Percentiles rank a stretch among this genome's conserved stretches.
Evolutionary conservation across 1,140 invertebrate species (phyloP).

Genomic region (Augochlora pura): DNA sequence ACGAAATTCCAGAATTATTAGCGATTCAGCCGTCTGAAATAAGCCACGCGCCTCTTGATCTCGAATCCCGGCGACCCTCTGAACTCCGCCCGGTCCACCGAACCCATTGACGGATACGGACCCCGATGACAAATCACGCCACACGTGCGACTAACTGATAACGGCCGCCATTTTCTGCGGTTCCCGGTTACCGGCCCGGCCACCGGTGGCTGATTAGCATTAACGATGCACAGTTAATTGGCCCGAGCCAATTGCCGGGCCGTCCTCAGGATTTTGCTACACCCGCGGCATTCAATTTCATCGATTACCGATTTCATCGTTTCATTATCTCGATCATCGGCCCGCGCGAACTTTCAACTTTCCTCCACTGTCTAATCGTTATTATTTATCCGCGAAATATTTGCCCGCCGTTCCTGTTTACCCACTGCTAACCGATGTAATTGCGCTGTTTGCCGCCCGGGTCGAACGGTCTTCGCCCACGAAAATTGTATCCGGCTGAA

Average conservation of each 20-base stretch:
- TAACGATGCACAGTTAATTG: constrained; percentile 27
- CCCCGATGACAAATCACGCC: constrained; percentile 32
- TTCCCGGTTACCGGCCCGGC: constrained; percentile 8
- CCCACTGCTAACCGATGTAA: no score
- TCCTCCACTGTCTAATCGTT: neutral
- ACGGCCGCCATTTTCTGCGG: constrained; percentile 10
- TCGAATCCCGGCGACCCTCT: neutral
- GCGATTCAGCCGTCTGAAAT: constrained; percentile 23
- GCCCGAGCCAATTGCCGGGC: neutral
- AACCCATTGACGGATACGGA: constrained; percentile 26
- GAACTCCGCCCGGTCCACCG: neutral
- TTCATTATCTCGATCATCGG: no score
- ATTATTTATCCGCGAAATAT: neutral
- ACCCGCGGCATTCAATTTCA: neutral
- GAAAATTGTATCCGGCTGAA: no score
- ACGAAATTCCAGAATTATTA: constrained; percentile 26
- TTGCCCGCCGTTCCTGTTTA: neutral
- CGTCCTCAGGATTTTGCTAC: neutral
- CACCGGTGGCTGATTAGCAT: constrained; percentile 28
- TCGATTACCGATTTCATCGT: neutral
- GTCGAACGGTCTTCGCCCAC: no score
- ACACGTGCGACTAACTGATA: constrained; percentile 43
- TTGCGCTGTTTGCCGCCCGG: no score
- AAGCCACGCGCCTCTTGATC: neutral
- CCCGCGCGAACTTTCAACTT: neutral